Conservation (phyloP, 2,888 invertebrate species). For the Clanis bilineata region DNA sequence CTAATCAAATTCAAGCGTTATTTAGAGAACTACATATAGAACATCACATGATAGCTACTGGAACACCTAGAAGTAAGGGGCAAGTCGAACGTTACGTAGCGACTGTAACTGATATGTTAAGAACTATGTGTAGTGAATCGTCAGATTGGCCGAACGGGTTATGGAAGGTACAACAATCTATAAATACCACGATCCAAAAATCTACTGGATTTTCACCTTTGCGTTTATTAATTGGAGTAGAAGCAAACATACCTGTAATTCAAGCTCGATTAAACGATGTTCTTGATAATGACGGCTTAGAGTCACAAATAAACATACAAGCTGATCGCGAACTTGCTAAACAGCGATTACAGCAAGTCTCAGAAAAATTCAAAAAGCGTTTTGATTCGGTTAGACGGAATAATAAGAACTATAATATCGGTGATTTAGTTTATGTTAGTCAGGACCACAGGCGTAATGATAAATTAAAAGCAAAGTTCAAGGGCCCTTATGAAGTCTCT, state of each 20-base stretch:
- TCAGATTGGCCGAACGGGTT: slow-evolving; percentile 32
- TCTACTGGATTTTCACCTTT: slow-evolving; percentile 13
- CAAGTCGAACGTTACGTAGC: slow-evolving; percentile 22
- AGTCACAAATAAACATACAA: background rate
- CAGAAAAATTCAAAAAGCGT: background rate
- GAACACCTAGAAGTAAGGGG: no score
- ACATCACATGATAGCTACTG: no score
- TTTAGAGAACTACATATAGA: slow-evolving; percentile 18
- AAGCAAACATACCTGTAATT: background rate
- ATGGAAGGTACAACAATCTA: slow-evolving; percentile 30
- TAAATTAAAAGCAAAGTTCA: slow-evolving; percentile 28
- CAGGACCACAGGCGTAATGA: slow-evolving; percentile 32
- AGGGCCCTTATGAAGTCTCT: slow-evolving; percentile 26
- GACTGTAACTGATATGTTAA: slow-evolving; percentile 28
- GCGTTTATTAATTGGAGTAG: background rate
- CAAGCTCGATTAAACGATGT: background rate
- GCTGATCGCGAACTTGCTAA: background rate
- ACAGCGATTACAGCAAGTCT: background rate
- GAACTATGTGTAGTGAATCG: slow-evolving; percentile 16
- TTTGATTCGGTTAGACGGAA: background rate
- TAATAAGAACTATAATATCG: slow-evolving; percentile 17
- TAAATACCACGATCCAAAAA: slow-evolving; percentile 35
- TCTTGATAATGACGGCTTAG: background rate
- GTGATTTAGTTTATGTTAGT: slow-evolving; percentile 28
- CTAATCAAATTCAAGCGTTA: slow-evolving; percentile 12